A percentile compares a stretch with the other conserved stretches of the same genome.
phyloP scores from a whole-genome alignment of 2,888 invertebrate species.

The Argyresthia goedartella region DNA sequence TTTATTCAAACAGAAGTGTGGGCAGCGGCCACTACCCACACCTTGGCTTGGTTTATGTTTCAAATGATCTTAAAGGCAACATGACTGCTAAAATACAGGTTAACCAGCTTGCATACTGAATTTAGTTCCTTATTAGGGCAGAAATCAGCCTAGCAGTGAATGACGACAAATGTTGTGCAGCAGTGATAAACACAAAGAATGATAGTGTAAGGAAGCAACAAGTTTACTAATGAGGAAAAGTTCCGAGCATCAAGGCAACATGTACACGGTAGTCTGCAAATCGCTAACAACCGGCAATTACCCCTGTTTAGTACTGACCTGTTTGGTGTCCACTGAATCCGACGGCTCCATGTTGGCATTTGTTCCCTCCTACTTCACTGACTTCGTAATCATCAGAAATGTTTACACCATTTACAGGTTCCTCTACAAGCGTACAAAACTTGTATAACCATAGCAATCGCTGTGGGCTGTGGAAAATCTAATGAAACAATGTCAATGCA shows the following conservation, averaged over 20 bases:
- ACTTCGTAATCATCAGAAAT: slow-evolving; percentile 64
- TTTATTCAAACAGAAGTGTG: slow-evolving; percentile 58
- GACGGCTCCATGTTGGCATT: slow-evolving; percentile 73
- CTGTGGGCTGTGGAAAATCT: slow-evolving; percentile 52
- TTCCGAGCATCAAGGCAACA: slow-evolving; percentile 25
- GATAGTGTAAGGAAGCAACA: neutral
- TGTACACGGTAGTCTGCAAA: slow-evolving; percentile 34
- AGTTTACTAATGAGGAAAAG: slow-evolving; percentile 4
- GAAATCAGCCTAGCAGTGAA: too few species aligned
- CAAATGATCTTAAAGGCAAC: slow-evolving; percentile 23
- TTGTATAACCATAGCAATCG: slow-evolving; percentile 62
- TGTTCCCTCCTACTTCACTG: slow-evolving; percentile 64
- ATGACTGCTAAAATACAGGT: slow-evolving; percentile 11
- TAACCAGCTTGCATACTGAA: neutral
- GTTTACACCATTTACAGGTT: slow-evolving; percentile 46
- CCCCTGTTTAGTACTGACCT: slow-evolving; percentile 61
- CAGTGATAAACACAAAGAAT: too few species aligned
- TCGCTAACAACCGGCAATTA: slow-evolving; percentile 56
- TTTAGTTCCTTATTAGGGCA: neutral
- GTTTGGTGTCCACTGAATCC: slow-evolving; percentile 75
- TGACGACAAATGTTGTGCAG: too few species aligned
- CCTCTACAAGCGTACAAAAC: slow-evolving; percentile 45
- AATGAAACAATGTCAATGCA: slow-evolving; percentile 66
- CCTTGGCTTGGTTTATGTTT: slow-evolving; percentile 40
- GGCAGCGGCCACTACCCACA: slow-evolving; percentile 57